Percentiles rank a stretch among this genome's conserved stretches.
phyloP scores from a whole-genome alignment of 2,797 vertebrate genomes.

The Pteropus rufus region DNA sequence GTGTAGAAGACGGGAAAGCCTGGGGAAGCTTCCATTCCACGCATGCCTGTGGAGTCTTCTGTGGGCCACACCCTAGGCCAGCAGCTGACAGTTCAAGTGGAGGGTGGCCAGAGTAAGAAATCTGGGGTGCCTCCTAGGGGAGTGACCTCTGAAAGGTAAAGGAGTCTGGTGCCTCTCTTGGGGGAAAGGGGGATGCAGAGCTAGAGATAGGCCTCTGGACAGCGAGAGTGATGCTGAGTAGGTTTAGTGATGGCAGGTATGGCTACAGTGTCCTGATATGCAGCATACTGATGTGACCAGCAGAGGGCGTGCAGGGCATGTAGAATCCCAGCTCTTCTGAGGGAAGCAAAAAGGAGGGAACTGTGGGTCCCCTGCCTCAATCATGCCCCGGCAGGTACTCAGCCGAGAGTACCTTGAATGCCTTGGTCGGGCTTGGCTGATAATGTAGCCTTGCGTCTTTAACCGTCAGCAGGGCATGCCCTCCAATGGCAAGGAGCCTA shows the following conservation, averaged over 20 bases:
- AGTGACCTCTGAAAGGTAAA: background rate
- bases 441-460: background rate
- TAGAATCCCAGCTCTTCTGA: background rate
- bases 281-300: background rate
- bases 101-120: background rate
- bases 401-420: background rate
- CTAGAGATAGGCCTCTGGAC: background rate
- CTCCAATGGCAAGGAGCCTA: background rate
- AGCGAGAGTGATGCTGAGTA: accelerated
- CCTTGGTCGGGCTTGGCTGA: background rate
- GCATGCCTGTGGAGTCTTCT: background rate
- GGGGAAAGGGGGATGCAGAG: accelerated
- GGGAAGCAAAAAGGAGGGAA: background rate
- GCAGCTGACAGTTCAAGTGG: background rate
- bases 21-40: background rate
- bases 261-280: background rate
- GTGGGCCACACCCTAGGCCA: background rate
- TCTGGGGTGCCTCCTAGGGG: background rate
- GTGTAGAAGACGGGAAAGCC: background rate
- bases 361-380: background rate
- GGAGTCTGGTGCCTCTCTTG: background rate
- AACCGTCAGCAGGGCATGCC: background rate
- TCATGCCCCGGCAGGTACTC: background rate
- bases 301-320: constrained; percentile 73
- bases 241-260: too few species aligned